Base-by-base conservation (phyloP, 2,113 vertebrate species). In the Pithys albifrons region DNA sequence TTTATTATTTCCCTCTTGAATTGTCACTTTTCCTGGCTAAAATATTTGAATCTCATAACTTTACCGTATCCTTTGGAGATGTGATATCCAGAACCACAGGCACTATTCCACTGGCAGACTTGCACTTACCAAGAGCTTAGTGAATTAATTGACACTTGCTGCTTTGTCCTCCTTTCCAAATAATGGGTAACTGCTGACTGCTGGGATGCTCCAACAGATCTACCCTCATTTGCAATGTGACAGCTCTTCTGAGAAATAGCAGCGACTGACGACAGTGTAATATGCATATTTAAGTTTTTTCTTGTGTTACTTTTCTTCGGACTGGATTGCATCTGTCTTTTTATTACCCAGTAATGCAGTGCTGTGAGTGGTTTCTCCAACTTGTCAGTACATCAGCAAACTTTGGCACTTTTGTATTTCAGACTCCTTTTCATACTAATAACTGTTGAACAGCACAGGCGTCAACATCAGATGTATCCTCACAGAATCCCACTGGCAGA, bases 171-270 rank as follows among this genome's bases (percentile, higher is more conserved):
- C 24, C 45, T 88, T 91, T 88, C 82, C 67, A 54, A 85, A 43
- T 5, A 22, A 22, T 8, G 43, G 31, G 43, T 41, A 67, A 61
- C 58, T 52, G 65, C 76, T 66, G 57, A 69, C 74, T 82, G 67
- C 51, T 22, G 75, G 86, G 88, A 62, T 64, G 27, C 59, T 95
- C 91, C 67, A 67, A 51, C 55, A 80, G 15, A 73, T 92, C 85
- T 29, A 49, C 83, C 46, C 83, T 83, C 23, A 2, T 19, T 19
- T 12, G 2, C 58, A 55, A 64, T 9, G 23, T 24, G 70, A 46
- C 58, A 22, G 57, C 58, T 48, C 24, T 76, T 69, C 62, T 76
- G 58, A 90, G 85, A 70, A 93, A 73, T 0, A 80, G n/a, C 85
- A 90, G 43, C 48, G 75, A 37, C 75, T 57, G 74, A 49, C 19